These are phyloP conservation scores for Corvus hawaiiensis DNA, from an alignment of 2,113 vertebrate genomes.

Conservation along the genomic window DNA sequence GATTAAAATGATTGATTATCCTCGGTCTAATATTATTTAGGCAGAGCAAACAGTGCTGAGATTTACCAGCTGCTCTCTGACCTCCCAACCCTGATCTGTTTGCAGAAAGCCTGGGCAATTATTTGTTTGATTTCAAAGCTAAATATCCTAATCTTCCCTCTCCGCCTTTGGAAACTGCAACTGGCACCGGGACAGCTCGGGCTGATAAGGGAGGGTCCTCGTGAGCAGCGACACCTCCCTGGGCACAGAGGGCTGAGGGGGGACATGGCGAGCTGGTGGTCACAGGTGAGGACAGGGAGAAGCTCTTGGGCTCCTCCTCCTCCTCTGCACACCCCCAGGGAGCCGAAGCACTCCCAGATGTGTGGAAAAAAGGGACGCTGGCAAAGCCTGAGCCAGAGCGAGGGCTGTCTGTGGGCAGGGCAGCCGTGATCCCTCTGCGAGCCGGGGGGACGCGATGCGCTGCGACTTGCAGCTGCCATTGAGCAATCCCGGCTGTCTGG, in stretches of 20 bases:
- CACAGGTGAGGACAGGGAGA: neutral
- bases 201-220: neutral
- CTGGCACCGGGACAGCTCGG: neutral
- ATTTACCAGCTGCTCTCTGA: conserved; percentile 18
- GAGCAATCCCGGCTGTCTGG: neutral
- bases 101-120: conserved; percentile 30
- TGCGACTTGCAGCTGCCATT: neutral
- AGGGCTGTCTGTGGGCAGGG: neutral
- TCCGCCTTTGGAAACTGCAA: neutral
- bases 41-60: conserved; percentile 16
- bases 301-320: neutral
- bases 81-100: conserved; percentile 42
- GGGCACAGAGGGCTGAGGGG: neutral
- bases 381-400: fast-evolving
- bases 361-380: neutral
- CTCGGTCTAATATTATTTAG: neutral
- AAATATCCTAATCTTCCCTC: conserved; percentile 18
- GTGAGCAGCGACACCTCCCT: neutral
- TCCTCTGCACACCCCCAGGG: neutral
- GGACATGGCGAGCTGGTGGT: neutral
- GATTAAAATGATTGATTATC: conserved; percentile 29
- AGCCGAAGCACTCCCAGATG: neutral
- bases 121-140: conserved; percentile 52
- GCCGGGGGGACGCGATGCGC: neutral
- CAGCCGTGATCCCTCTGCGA: neutral